Percentiles rank a stretch among this genome's conserved stretches.
phyloP scores from a whole-genome alignment of 2,797 vertebrate species.

The Sebastes vulpes region DNA sequence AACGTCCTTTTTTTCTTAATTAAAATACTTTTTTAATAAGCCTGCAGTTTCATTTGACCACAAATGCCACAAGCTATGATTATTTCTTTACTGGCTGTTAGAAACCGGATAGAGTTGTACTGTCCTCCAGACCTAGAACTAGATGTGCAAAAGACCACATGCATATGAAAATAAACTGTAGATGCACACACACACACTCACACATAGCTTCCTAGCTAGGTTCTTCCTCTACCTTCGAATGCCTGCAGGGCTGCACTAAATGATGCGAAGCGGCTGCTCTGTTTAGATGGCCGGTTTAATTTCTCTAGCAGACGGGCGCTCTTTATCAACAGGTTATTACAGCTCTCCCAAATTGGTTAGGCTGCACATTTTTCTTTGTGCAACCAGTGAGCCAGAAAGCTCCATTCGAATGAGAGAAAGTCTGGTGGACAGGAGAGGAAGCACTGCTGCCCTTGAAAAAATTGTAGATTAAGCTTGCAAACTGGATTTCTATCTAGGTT shows the following conservation, averaged over 20 bases:
- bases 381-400: conserved; percentile 47
- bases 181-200: not conserved
- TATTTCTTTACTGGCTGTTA: not conserved
- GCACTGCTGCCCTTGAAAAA: conserved; percentile 13
- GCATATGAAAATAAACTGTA: not conserved
- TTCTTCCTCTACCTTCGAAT: conserved; percentile 3
- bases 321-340: conserved; percentile 76
- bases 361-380: conserved; percentile 50
- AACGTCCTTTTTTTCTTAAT: conserved; percentile 1
- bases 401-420: conserved; percentile 45
- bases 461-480: conserved; percentile 1
- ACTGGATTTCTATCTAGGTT: conserved; percentile 31
- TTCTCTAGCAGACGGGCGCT: conserved; percentile 57
- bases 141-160: not conserved
- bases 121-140: not conserved
- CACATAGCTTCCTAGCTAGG: not conserved
- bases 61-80: not conserved
- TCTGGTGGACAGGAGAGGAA: conserved; percentile 4
- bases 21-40: conserved; percentile 22
- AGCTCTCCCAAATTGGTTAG: conserved; percentile 55
- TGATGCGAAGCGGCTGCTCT: conserved; percentile 55
- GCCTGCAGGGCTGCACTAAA: conserved; percentile 39
- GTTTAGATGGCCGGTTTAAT: conserved; percentile 59
- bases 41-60: not conserved
- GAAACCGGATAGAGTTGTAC: not conserved